phyloP scores from a whole-genome alignment of 2,888 invertebrate species.

The Beris chalybata region DNA sequence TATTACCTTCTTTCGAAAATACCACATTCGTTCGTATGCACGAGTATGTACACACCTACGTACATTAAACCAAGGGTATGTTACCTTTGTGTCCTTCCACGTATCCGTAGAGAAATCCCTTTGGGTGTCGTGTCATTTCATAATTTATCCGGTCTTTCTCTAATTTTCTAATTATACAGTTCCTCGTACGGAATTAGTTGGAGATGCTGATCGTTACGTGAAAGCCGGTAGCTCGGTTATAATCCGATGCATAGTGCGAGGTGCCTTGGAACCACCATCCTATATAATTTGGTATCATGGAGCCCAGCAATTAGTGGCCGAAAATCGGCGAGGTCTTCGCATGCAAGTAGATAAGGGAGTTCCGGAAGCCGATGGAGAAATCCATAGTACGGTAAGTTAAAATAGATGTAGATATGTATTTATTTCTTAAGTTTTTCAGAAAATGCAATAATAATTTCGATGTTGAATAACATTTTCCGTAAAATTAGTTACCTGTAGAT shows the following conservation, averaged over 20 bases:
- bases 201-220: conserved; percentile 87
- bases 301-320: conserved; percentile 51
- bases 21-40: no score
- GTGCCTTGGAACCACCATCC: conserved; percentile 87
- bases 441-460: no score
- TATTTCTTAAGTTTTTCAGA: no score
- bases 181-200: conserved; percentile 87
- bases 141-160: conserved; percentile 39
- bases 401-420: no score
- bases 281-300: conserved; percentile 93
- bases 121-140: conserved; percentile 9
- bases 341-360: conserved; percentile 54
- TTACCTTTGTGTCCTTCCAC: no score
- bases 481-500: no score
- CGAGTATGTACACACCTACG: no score
- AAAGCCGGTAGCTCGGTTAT: conserved; percentile 87
- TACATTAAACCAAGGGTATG: no score
- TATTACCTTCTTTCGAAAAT: no score
- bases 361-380: conserved; percentile 46
- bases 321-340: conserved; percentile 52
- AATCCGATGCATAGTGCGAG: conserved; percentile 86
- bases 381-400: conserved; percentile 53
- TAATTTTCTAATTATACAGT: conserved; percentile 63
- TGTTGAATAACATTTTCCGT: no score
- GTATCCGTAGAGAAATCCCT: no score